Percentiles rank a stretch among this genome's conserved stretches.
These are phyloP conservation scores for Zaprionus obscuricornis DNA, from an alignment of 2,888 invertebrate species.

Conservation along the genomic window DNA sequence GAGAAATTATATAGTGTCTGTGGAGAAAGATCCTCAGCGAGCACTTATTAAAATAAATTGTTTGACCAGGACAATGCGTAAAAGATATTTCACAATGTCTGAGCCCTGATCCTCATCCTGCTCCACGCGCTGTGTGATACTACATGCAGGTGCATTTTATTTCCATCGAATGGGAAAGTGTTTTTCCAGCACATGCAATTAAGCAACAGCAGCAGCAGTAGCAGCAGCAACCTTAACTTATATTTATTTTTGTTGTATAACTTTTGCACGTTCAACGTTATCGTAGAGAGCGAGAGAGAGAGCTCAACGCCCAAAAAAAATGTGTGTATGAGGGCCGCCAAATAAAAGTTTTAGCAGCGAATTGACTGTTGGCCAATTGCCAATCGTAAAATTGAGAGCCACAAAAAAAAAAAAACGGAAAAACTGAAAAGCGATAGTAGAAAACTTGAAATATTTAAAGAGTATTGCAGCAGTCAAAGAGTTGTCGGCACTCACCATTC, in stretches of 20 bases:
- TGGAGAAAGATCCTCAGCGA: neutral
- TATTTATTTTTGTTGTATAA: conserved; percentile 21
- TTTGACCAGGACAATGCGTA: conserved; percentile 58
- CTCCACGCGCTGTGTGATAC: conserved; percentile 38
- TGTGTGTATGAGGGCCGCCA: conserved; percentile 39
- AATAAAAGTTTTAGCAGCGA: conserved; percentile 27
- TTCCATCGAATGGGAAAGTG: conserved; percentile 62
- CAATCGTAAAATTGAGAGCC: no score
- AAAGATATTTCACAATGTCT: no score
- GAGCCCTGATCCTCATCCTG: conserved; percentile 49
- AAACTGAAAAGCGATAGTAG: conserved; percentile 29
- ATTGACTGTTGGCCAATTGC: conserved; percentile 51
- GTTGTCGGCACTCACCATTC: no score
- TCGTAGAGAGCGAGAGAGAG: no score
- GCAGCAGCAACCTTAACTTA: conserved; percentile 21
- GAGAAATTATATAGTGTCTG: conserved; percentile 61
- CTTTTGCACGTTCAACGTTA: conserved; percentile 53
- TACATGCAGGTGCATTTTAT: conserved; percentile 71
- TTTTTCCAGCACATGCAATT: conserved; percentile 51
- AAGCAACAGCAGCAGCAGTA: conserved; percentile 44
- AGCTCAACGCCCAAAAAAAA: conserved; percentile 34
- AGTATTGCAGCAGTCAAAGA: conserved; percentile 2
- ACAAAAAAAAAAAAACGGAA: neutral
- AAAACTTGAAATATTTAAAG: conserved; percentile 33
- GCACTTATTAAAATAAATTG: conserved; percentile 6